Base-by-base conservation (phyloP, 2,888 invertebrate species). In the Cecidostiba fungosa region DNA sequence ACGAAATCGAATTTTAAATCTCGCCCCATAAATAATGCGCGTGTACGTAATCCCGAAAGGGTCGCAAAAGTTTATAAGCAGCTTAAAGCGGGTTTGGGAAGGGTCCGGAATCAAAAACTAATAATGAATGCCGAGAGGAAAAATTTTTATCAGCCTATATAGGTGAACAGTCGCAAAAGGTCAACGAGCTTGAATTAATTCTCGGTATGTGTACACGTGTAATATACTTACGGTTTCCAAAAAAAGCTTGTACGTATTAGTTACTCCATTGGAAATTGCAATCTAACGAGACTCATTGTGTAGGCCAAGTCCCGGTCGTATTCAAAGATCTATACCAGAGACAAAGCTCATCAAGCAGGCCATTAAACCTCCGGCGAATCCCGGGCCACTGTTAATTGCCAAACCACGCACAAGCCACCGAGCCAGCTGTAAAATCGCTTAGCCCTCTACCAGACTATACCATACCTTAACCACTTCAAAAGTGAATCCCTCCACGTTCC, bases 1-100 rank as follows among this genome's bases (percentile, higher is more conserved):
- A 47, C 62, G 8, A 62, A 62, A 62, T 62, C 62, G 62, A 62
- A 62, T 62, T 62, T 10, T 62, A 62, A 62, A 62, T 62, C 62
- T 62, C 23, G 2, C 0, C 4, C 19, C 26, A 23, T 62, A 62
- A 62, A 62, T 62, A 62, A 23, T 23, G 23, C 12, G 23, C 26
- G 62, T 62, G 5, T 50, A 19, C 6, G 6, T 62, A n/a, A 62
- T 62, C 62, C 23, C 19, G 23, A 26, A 62, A 62, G 23, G n/a
- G 26, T 62, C n/a, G 62, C 5, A 62, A 62, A n/a, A 62, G 23
- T 62, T n/a, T 62, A 23, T 62, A 23, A 62, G 62, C 10, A 23
- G 23, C 62, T 62, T 62, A 62, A 6, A 16, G 16, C 8, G 10
- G n/a, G 16, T n/a, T 54, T 6, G 16, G n/a, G 16, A 54, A 19